Conservation (phyloP, 2,888 invertebrate species). For the Polydrusus tereticollis region DNA sequence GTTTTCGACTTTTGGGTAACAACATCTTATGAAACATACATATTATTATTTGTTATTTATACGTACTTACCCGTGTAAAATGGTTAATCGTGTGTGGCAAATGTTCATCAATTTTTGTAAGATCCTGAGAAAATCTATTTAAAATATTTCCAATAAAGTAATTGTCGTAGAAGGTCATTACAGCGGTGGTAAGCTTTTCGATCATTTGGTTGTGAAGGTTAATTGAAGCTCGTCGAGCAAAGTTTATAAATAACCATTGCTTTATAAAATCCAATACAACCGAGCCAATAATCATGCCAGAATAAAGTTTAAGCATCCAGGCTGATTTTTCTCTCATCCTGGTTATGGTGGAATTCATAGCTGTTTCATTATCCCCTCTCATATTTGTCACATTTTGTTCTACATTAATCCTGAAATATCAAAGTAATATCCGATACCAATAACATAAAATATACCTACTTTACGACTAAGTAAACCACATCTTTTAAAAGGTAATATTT, state of each 20-base stretch:
- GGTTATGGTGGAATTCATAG: background rate
- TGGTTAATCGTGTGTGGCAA: conserved; percentile 53
- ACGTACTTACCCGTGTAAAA: conserved; percentile 33
- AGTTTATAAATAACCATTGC: conserved; percentile 53
- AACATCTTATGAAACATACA: no score
- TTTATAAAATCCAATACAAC: conserved; percentile 55
- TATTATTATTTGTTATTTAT: no score
- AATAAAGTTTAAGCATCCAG: conserved; percentile 55
- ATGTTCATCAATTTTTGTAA: conserved; percentile 57
- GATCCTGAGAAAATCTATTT: conserved; percentile 60
- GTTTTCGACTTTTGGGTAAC: no score
- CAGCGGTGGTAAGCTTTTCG: conserved; percentile 54
- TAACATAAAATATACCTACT: no score
- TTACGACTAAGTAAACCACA: no score
- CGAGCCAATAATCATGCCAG: conserved; percentile 54
- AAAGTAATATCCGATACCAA: no score
- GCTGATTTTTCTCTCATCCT: conserved; percentile 20
- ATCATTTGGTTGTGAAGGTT: conserved; percentile 60
- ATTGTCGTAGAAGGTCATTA: conserved; percentile 60
- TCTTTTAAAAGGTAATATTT: no score
- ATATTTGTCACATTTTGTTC: conserved; percentile 46
- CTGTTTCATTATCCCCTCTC: conserved; percentile 4
- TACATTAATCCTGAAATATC: conserved; percentile 47
- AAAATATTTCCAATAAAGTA: conserved; percentile 61
- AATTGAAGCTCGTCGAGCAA: conserved; percentile 55